phyloP scores from a whole-genome alignment of 2,888 invertebrate species.

The Pandemis cinnamomeana region DNA sequence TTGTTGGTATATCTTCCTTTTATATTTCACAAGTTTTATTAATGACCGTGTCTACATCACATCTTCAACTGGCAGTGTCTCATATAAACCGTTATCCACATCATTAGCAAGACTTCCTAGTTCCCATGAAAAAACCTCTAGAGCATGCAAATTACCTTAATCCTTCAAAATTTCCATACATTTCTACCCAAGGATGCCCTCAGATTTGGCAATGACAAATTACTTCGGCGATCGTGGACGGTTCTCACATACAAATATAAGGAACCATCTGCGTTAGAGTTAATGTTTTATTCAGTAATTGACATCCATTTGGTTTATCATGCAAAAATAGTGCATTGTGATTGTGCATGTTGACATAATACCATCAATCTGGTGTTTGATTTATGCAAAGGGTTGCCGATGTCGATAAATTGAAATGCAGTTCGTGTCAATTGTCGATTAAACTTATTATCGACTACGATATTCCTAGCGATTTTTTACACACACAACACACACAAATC shows the following conservation, averaged over 20 bases:
- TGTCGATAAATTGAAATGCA: slow-evolving; percentile 40
- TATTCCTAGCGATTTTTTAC: too few relatives aligned
- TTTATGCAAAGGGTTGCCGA: slow-evolving; percentile 63
- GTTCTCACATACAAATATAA: slow-evolving; percentile 70
- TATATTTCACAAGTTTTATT: too few relatives aligned
- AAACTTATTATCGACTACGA: neutral
- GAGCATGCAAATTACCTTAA: slow-evolving; percentile 61
- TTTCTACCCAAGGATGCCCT: slow-evolving; percentile 45
- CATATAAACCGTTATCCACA: slow-evolving; percentile 13
- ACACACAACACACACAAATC: too few relatives aligned
- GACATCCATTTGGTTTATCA: slow-evolving; percentile 75
- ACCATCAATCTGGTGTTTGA: slow-evolving; percentile 81
- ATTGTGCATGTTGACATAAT: slow-evolving; percentile 83
- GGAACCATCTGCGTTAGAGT: slow-evolving; percentile 65
- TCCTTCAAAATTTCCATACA: slow-evolving; percentile 64
- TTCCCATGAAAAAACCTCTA: slow-evolving; percentile 49
- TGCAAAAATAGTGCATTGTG: slow-evolving; percentile 75
- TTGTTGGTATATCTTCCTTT: too few relatives aligned
- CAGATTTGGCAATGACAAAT: slow-evolving; percentile 79
- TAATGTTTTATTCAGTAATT: slow-evolving; percentile 78
- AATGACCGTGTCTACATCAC: neutral
- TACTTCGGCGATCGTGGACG: slow-evolving; percentile 47
- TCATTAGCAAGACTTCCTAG: slow-evolving; percentile 33
- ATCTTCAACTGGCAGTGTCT: neutral
- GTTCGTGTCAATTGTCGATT: too few relatives aligned